phyloP scores from a whole-genome alignment of 2,113 vertebrate genomes.

The Lichenostomus cassidix region DNA sequence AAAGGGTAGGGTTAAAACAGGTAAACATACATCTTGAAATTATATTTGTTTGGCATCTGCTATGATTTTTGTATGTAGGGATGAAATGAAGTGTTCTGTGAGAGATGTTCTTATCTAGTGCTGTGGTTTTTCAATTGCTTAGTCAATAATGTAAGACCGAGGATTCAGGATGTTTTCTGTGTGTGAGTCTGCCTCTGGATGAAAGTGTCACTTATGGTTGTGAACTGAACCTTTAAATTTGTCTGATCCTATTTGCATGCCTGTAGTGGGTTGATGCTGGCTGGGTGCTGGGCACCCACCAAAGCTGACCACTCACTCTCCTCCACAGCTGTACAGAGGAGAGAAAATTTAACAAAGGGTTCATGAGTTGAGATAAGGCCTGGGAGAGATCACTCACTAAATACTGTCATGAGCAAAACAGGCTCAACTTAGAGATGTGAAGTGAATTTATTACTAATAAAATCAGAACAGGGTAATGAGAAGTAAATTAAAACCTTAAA shows the following conservation, averaged over 20 bases:
- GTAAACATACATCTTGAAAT: background rate
- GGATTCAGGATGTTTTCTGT: background rate
- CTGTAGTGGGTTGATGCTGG: no score
- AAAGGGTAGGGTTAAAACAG: background rate
- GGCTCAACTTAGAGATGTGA: background rate
- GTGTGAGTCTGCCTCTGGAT: background rate
- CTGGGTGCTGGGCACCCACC: background rate
- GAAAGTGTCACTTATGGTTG: accelerated
- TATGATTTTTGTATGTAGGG: background rate
- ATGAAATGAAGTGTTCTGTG: background rate
- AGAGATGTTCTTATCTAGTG: background rate
- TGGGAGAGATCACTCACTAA: background rate
- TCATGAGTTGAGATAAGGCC: background rate
- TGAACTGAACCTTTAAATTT: background rate
- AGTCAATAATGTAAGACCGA: background rate
- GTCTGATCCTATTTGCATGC: background rate
- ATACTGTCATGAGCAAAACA: background rate
- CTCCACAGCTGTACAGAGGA: background rate
- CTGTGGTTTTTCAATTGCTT: background rate
- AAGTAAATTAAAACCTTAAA: background rate
- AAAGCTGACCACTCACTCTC: background rate
- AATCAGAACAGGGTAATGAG: background rate
- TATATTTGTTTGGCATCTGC: background rate
- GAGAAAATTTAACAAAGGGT: background rate
- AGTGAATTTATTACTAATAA: background rate